Base-by-base conservation (phyloP, 2,113 vertebrate species). In the Paraplagusia blochii region DNA sequence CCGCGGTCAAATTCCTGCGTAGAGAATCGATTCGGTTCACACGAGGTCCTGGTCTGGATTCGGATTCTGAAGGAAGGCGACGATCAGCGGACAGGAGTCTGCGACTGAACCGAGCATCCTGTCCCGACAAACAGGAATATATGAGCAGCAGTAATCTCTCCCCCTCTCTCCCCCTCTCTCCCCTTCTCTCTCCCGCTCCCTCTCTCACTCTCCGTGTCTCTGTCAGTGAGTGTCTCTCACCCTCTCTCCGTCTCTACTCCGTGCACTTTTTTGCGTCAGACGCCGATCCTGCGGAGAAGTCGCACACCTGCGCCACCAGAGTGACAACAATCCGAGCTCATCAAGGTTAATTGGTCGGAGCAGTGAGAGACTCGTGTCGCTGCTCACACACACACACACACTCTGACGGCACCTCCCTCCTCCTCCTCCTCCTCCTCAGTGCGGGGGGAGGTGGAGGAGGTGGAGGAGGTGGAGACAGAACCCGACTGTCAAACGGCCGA, bases 291-390 rank as follows among this genome's bases (percentile, higher is more conserved):
- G 58, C 44, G 45, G 56, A 49, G 51, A 64, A 45, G 68, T 47
- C 53, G 57, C 57, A 74, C 81, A 87, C 79, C 84, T 85, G 84
- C 69, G 70, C 59, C 71, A 7, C 72, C 60, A 80, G 71, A 84
- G 80, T 80, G 81, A 73, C 80, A 76, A 54, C 78, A 72, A 83
- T 77, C 80, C 48, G 73, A 13, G 74, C 42, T 83, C 77, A 83
- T 86, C 84, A 80, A 79, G 81, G 82, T 80, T 87, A 85, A 88
- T 88, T 90, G 85, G 84, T 69, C 16, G 36, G 70, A 65, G 72
- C 53, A 42, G 66, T 63, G 50, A 69, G 58, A 74, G 50, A 54
- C 68, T 83, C 79, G 64, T 64, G 66, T 55, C n/a, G 50, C 67
- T 55, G 34, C 33, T 66, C 15, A 12, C 34, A 35, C 56, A 65